Evolutionary conservation across 2,113 vertebrate genomes (phyloP), one percentile per base, ranked within the genome.

Genomic region (Podarcis muralis): DNA sequence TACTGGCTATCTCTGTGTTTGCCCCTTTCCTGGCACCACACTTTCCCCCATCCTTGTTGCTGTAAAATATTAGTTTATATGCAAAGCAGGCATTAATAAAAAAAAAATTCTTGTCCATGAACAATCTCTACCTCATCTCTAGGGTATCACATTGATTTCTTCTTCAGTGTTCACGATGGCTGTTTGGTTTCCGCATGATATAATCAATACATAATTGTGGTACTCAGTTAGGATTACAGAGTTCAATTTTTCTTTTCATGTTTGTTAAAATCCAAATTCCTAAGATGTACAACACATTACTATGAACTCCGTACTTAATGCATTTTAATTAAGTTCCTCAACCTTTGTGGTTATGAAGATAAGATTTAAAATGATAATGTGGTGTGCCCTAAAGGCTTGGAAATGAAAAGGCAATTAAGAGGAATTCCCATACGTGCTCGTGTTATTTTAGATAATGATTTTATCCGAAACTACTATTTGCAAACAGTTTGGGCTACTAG

Each of bases 391-490:
- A 71, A 80, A 27, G 43, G 40, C 65, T 71, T 69, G 65, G n/a
- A 81, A 87, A 87, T 71, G 43, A 87, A 71, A 35, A 71, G 76
- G 65, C 25, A 71, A 87, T 87, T 81, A 87, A 53, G 22, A 40
- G 11, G 62, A 87, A 69, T 87, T 79, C 65, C 37, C 40, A 35
- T 68, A 69, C 27, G 30, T 79, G 20, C 66, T 71, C 23, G 27
- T 81, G 27, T 57, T 35, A 80, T 81, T 81, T 71, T 72, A 87
- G 40, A 37, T 81, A 81, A 87, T 87, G 43, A 71, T 81, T 87
- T 87, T 71, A 57, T 71, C 65, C 27, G 20, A 80, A 27, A 43
- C 32, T 57, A 20, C 35, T 65, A 71, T 81, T 81, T 81, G 5
- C n/a, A 80, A 78, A 71, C 7, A 53, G 22, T 78, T 68, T 48